These are phyloP conservation scores for Sceliomorpha sp. DNA, from an alignment of 2,888 invertebrate species.

Conservation along the genomic window DNA sequence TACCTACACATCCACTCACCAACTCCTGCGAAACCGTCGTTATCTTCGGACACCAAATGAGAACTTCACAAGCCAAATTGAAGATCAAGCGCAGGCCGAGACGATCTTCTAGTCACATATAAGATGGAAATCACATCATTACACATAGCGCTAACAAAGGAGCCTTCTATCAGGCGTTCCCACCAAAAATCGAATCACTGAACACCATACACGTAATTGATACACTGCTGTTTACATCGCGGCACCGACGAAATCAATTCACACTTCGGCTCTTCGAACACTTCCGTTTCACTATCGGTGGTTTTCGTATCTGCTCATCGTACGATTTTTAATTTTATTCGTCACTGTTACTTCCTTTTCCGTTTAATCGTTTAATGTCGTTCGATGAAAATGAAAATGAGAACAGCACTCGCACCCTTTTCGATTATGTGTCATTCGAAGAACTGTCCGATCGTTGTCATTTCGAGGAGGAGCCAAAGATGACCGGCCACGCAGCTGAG, in stretches of 20 bases:
- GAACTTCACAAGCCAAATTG: slow-evolving; percentile 7
- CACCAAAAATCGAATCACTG: slow-evolving; percentile 24
- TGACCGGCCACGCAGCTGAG: slow-evolving; percentile 45
- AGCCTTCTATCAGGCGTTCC: slow-evolving; percentile 27
- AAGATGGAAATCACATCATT: slow-evolving; percentile 34
- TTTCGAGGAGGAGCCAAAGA: slow-evolving; percentile 22
- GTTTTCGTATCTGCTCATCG: no score
- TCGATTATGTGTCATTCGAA: no score
- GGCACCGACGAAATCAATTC: slow-evolving; percentile 25
- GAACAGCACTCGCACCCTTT: no score
- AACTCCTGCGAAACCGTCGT: slow-evolving; percentile 18
- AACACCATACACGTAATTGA: slow-evolving; percentile 17
- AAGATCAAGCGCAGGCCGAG: slow-evolving; percentile 14
- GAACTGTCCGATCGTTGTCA: no score
- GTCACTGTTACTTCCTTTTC: no score
- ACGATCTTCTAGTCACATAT: slow-evolving; percentile 17
- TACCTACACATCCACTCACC: slow-evolving; percentile 12
- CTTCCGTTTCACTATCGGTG: slow-evolving; percentile 10
- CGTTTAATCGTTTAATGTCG: no score
- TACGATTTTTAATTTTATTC: no score
- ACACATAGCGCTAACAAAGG: slow-evolving; percentile 30
- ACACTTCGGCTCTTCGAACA: slow-evolving; percentile 8
- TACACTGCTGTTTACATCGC: slow-evolving; percentile 32
- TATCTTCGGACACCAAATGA: slow-evolving; percentile 5
- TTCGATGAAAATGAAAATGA: no score